phyloP scores from a whole-genome alignment of 2,797 vertebrate genomes.

The Micromesistius poutassou region DNA sequence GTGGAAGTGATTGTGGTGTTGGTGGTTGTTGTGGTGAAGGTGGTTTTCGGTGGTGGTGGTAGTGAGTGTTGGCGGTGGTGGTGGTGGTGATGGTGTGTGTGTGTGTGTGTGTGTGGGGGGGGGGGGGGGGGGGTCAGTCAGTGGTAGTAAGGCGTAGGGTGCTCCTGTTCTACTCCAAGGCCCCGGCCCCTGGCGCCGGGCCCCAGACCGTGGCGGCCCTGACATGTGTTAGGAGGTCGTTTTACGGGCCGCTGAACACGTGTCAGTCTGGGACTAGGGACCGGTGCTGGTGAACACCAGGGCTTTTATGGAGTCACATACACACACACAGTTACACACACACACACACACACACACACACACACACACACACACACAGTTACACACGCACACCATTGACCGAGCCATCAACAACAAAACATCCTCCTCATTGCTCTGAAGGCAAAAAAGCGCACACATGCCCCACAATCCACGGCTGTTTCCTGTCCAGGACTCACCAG shows the following conservation, averaged over 20 bases:
- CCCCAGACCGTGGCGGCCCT: neutral
- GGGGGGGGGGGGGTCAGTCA: neutral
- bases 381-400: constrained; percentile 33
- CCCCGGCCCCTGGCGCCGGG: neutral
- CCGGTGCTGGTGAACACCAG: neutral
- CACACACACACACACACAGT: constrained; percentile 9
- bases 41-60: too few species aligned
- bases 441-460: constrained; percentile 66
- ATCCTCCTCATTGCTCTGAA: constrained; percentile 54
- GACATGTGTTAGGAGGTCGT: neutral
- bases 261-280: constrained; percentile 15
- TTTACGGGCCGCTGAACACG: neutral
- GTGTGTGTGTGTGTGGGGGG: neutral
- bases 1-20: too few species aligned
- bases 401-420: constrained; percentile 58
- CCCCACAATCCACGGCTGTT: constrained; percentile 60
- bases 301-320: neutral
- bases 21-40: too few species aligned
- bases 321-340: too few species aligned
- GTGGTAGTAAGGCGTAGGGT: neutral
- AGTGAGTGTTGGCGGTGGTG: too few species aligned
- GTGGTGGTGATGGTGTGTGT: too few species aligned
- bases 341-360: constrained; percentile 23
- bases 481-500: constrained; percentile 62
- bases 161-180: constrained; percentile 21